phyloP scores from a whole-genome alignment of 2,888 invertebrate genomes.

The Acleris literana region DNA sequence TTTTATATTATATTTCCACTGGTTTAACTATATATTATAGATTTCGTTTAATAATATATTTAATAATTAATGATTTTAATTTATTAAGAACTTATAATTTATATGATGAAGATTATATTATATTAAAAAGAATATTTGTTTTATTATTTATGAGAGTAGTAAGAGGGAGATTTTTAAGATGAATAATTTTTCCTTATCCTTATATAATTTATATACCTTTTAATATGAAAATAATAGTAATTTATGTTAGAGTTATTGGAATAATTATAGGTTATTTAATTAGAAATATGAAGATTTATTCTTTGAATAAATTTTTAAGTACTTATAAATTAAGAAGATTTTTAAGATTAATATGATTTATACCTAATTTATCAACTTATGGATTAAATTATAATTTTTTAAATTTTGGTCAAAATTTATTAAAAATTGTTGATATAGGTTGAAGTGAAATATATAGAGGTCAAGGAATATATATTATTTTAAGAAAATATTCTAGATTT shows the following conservation, averaged over 20 bases:
- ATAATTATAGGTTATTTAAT: conserved; percentile 67
- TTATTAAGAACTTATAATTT: conserved; percentile 73
- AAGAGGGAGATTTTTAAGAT: conserved; percentile 80
- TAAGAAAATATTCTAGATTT: conserved; percentile 68
- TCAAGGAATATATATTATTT: conserved; percentile 63
- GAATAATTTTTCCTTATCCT: conserved; percentile 80
- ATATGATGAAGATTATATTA: conserved; percentile 75
- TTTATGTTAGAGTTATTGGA: conserved; percentile 76
- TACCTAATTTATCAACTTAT: conserved; percentile 75
- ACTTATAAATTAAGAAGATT: conserved; percentile 60
- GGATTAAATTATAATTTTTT: conserved; percentile 74
- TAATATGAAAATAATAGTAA: conserved; percentile 79
- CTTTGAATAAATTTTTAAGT: conserved; percentile 65
- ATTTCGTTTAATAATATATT: conserved; percentile 82
- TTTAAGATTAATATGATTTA: conserved; percentile 80
- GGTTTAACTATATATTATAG: conserved; percentile 84
- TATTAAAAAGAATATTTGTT: conserved; percentile 75
- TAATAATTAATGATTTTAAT: conserved; percentile 77
- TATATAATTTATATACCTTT: conserved; percentile 80
- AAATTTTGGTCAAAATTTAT: conserved; percentile 63
- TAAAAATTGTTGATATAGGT: conserved; percentile 75
- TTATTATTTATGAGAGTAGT: conserved; percentile 80
- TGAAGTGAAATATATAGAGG: conserved; percentile 77
- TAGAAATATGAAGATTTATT: conserved; percentile 71
- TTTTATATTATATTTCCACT: conserved; percentile 82